phyloP scores from a whole-genome alignment of 2,888 invertebrate genomes.

The Lithosia quadra region DNA sequence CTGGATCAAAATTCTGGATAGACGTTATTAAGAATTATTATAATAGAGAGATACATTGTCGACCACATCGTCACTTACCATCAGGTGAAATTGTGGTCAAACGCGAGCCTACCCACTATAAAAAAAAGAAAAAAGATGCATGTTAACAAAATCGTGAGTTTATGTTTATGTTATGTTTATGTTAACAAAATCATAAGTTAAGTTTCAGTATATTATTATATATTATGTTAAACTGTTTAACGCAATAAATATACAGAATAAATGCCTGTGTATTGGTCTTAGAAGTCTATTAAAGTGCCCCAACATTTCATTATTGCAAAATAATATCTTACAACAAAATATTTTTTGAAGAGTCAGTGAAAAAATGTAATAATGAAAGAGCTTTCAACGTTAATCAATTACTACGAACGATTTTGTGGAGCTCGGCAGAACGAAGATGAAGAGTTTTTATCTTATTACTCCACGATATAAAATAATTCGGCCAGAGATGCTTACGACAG shows the following conservation, averaged over 20 bases:
- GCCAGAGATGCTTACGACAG: not conserved
- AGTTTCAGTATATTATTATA: no score
- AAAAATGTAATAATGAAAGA: slow-evolving; percentile 1
- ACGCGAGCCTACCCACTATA: no score
- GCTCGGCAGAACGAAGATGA: not conserved
- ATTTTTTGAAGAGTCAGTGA: not conserved
- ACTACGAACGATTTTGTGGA: not conserved
- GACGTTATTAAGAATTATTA: no score
- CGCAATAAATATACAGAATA: not conserved
- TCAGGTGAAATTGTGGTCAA: no score
- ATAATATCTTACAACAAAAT: not conserved
- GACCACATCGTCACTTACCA: no score
- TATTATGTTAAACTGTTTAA: no score
- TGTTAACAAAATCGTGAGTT: no score
- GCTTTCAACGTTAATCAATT: not conserved
- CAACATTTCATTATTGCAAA: not conserved
- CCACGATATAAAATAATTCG: not conserved
- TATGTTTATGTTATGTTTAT: no score
- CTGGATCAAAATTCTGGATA: no score
- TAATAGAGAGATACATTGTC: no score
- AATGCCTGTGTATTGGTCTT: not conserved
- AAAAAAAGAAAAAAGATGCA: no score
- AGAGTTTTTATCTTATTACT: not conserved
- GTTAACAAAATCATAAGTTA: no score
- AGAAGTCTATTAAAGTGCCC: not conserved